Evolutionary conservation across 2,797 vertebrate species (phyloP), one percentile per base, ranked within the genome.

Genomic region (Varecia variegata): DNA sequence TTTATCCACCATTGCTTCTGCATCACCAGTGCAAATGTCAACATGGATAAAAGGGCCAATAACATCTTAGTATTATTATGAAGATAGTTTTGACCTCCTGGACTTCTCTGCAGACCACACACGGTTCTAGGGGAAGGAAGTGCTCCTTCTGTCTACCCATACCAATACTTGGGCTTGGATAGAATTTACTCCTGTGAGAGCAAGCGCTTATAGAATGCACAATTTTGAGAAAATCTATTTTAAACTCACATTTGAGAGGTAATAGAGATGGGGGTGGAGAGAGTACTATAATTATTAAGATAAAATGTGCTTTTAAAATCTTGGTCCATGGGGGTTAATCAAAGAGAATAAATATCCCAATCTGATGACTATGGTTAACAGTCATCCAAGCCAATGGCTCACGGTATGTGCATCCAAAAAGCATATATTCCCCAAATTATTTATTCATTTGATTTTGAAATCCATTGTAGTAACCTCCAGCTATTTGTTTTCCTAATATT

Each of bases 401-500:
- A 43, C 74, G 56, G 10, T 35, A 38, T 2, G 7, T 12, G 13
- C 14, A 40, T 62, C 45, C 73, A 47, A 54, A 82, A 83, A 52
- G 20, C 58, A 84, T 20, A 25, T 8, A 2, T 79, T 74, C 35
- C 27, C 30, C 2, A 52, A 93, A 60, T 83, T 80, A 83, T 45
- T 80, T 70, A 88, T 62, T 70, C n/a, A 56, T 68, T 95, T 47
- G 35, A 77, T 83, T 95, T 97, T 79, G 11, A 97, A 88, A 90
- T 83, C 38, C 17, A 62, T 40, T 52, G 3, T 68, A 47, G 40
- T 58, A 83, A 88, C 17, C 20, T 65, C 50, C 60, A 81, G 74
- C 74, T 81, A 70, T 94, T 68, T 95, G 68, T 73, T 86, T 79
- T 68, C 60, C 79, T 97, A 93, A 54, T 86, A 95, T 73, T 95